These are phyloP conservation scores for Heteromyza rotundicornis DNA, from an alignment of 2,888 invertebrate species.

Conservation along the genomic window DNA sequence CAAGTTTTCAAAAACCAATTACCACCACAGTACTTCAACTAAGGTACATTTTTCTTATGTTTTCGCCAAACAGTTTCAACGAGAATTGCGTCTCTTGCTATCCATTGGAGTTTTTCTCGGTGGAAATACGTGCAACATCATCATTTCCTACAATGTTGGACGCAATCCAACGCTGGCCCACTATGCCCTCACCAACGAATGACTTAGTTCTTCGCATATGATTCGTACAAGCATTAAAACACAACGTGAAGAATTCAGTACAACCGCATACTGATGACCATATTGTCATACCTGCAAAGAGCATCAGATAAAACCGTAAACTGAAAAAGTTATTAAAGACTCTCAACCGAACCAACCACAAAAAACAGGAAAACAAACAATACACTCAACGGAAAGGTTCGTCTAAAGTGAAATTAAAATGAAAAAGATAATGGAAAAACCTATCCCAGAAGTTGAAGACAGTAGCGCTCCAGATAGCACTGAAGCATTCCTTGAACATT, in stretches of 20 bases:
- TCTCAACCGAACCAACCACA: no score
- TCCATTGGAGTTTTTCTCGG: background rate
- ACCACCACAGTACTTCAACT: slow-evolving; percentile 11
- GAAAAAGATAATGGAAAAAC: no score
- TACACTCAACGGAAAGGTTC: no score
- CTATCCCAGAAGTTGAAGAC: no score
- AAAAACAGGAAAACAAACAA: no score
- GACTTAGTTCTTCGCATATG: background rate
- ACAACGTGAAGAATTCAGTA: background rate
- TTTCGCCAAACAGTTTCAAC: background rate
- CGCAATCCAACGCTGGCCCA: background rate
- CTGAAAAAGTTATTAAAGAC: slow-evolving; percentile 16
- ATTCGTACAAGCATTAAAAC: no score
- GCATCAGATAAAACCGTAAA: slow-evolving; percentile 9
- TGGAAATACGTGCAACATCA: slow-evolving; percentile 11
- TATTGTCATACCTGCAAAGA: slow-evolving; percentile 8
- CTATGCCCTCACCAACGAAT: background rate
- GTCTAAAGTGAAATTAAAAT: no score
- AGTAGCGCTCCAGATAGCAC: no score
- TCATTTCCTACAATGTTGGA: no score
- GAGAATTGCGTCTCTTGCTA: background rate
- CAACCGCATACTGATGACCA: slow-evolving; percentile 13
- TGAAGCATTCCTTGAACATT: no score
- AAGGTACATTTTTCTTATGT: background rate
- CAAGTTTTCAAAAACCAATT: slow-evolving; percentile 21